A percentile compares a stretch with the other conserved stretches of the same genome.
Conservation (phyloP, 1,140 invertebrate genomes). For the Hycleus phaleratus region DNA sequence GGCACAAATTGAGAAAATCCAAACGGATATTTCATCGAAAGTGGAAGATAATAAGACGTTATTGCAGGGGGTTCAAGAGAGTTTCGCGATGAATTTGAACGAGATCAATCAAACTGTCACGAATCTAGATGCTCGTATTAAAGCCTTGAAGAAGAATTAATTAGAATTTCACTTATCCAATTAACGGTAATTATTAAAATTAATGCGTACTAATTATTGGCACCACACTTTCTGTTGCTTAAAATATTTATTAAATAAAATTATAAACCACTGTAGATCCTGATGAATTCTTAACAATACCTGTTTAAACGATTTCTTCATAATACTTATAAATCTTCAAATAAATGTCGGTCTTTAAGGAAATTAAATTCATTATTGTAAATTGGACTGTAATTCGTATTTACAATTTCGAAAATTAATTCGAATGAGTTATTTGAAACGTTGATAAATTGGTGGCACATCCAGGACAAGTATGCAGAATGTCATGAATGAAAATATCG, state of each 20-base stretch:
- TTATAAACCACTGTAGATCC: too few relatives aligned
- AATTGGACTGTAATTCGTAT: too few relatives aligned
- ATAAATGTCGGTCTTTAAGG: too few relatives aligned
- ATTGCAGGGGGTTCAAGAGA: constrained; percentile 71
- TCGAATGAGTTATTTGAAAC: constrained; percentile 40
- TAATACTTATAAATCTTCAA: too few relatives aligned
- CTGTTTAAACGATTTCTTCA: too few relatives aligned
- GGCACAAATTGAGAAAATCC: constrained; percentile 71
- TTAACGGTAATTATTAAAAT: too few relatives aligned
- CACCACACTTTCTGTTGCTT: too few relatives aligned
- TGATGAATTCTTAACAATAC: too few relatives aligned
- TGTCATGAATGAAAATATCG: constrained; percentile 89
- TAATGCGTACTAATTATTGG: too few relatives aligned
- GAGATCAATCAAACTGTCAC: constrained; percentile 67
- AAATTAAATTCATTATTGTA: too few relatives aligned
- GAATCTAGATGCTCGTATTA: constrained; percentile 64
- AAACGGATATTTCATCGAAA: constrained; percentile 62
- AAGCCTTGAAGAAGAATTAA: constrained; percentile 46
- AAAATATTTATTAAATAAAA: too few relatives aligned
- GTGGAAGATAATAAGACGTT: constrained; percentile 71
- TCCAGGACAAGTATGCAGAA: constrained; percentile 89
- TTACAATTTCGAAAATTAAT: background rate
- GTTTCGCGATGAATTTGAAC: constrained; percentile 66
- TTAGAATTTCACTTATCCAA: background rate
- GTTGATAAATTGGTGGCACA: constrained; percentile 62